These are phyloP conservation scores for Ephialtes manifestator DNA, from an alignment of 2,888 invertebrate species.

Conservation along the genomic window DNA sequence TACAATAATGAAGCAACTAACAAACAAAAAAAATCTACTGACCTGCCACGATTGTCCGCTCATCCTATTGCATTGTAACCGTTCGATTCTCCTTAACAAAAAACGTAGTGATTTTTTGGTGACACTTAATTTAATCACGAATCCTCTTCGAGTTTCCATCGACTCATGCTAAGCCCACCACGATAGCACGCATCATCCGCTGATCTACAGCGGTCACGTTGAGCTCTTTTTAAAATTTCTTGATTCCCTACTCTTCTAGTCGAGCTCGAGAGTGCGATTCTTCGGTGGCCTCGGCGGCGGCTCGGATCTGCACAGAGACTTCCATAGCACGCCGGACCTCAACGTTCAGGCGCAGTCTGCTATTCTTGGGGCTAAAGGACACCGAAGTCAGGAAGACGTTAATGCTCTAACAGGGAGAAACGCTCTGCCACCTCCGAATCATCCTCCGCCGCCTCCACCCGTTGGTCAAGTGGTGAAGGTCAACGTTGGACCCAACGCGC, in stretches of 20 bases:
- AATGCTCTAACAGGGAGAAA: slow-evolving; percentile 86
- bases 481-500: slow-evolving; percentile 86
- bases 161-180: slow-evolving; percentile 36
- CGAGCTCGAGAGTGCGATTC: slow-evolving; percentile 87
- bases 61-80: background rate
- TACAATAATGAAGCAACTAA: slow-evolving; percentile 17
- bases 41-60: slow-evolving; percentile 37
- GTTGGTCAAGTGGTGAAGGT: slow-evolving; percentile 91
- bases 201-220: background rate
- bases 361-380: slow-evolving; percentile 86
- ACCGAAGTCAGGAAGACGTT: slow-evolving; percentile 91
- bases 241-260: slow-evolving; percentile 83
- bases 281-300: slow-evolving; percentile 86
- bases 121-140: background rate
- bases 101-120: slow-evolving; percentile 15
- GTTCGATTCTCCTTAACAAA: background rate
- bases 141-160: slow-evolving; percentile 13
- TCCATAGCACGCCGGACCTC: slow-evolving; percentile 96
- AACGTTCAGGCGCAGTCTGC: slow-evolving; percentile 82
- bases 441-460: slow-evolving; percentile 94
- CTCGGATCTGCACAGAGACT: slow-evolving; percentile 91
- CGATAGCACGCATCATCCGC: slow-evolving; percentile 53
- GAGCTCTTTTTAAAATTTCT: slow-evolving; percentile 30
- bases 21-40: background rate
- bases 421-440: slow-evolving; percentile 92